phyloP scores from a whole-genome alignment of 2,888 invertebrate species.

The Theodoxus fluviatilis region DNA sequence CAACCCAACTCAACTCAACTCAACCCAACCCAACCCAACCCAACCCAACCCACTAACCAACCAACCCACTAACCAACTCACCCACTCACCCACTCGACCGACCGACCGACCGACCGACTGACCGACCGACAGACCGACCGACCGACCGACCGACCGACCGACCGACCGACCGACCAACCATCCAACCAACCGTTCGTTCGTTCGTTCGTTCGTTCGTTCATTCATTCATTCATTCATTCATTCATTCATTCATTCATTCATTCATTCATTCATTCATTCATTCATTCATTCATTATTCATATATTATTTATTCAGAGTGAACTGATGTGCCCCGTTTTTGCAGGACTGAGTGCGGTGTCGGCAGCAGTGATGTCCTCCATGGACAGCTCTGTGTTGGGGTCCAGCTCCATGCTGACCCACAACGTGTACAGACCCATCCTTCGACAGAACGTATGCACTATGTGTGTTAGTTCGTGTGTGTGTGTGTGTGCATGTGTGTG shows the following conservation, averaged over 20 bases:
- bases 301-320: neutral
- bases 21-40: too few relatives aligned
- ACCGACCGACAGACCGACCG: too few relatives aligned
- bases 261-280: neutral
- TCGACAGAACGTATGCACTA: slow-evolving; percentile 30
- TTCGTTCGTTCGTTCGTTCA: neutral
- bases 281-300: neutral
- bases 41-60: too few relatives aligned
- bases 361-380: slow-evolving; percentile 54
- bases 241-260: neutral
- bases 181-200: neutral
- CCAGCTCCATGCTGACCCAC: slow-evolving; percentile 45
- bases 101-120: too few relatives aligned
- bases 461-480: neutral
- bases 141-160: too few relatives aligned
- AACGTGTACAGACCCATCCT: slow-evolving; percentile 39
- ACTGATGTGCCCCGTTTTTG: neutral
- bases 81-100: too few relatives aligned
- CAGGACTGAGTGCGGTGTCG: slow-evolving; percentile 44
- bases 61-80: too few relatives aligned
- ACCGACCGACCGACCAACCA: too few relatives aligned
- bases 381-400: slow-evolving; percentile 48
- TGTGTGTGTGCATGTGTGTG: neutral
- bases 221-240: neutral
- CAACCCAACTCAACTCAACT: too few relatives aligned